A percentile compares a stretch with the other conserved stretches of the same genome.
Conservation (phyloP, 2,797 vertebrate species). For the Danio jaintianensis region DNA sequence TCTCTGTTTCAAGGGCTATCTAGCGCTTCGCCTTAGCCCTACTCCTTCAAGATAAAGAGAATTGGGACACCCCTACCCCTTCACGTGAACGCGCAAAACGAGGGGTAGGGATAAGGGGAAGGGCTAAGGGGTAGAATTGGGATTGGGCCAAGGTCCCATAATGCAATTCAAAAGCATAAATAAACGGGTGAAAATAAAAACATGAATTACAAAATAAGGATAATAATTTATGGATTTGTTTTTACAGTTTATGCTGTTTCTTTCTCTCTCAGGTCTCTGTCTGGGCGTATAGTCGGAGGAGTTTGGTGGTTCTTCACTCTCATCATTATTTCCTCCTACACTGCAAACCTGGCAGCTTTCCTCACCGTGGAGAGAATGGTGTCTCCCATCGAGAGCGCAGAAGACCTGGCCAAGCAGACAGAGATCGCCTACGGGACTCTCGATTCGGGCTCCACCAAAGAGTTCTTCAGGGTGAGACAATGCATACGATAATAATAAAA, state of each 20-base stretch:
- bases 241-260: neutral
- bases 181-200: no score
- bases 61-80: no score
- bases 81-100: no score
- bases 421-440: constrained; percentile 97
- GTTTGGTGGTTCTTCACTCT: constrained; percentile 99
- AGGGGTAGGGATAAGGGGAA: no score
- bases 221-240: neutral
- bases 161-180: no score
- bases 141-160: no score
- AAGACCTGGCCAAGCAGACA: constrained; percentile 98
- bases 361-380: constrained; percentile 99
- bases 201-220: no score
- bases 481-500: neutral
- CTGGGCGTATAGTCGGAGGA: constrained; percentile 96
- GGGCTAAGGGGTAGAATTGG: no score
- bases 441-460: constrained; percentile 97
- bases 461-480: constrained; percentile 92
- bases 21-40: no score
- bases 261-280: constrained; percentile 88
- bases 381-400: constrained; percentile 87
- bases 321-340: constrained; percentile 99
- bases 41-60: no score
- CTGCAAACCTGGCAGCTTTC: constrained; percentile 97
- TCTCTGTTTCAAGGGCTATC: no score